Evolutionary conservation across 2,797 vertebrate species (phyloP), one percentile per base, ranked within the genome.

Genomic region (Tachyglossus aculeatus): DNA sequence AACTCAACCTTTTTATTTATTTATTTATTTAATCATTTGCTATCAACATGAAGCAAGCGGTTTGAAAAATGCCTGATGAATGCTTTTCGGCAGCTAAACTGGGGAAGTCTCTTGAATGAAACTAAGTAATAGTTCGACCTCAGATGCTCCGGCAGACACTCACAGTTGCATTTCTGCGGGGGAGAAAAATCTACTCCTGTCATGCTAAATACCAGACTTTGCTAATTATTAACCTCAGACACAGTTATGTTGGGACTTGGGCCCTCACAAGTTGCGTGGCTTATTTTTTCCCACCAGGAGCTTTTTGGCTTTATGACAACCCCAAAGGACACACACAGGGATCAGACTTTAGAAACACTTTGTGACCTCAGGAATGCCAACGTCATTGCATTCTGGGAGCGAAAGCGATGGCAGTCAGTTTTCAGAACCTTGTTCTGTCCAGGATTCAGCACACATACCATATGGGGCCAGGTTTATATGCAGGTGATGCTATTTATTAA

Each of bases 1-100:
- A 52, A 8, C 50, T 78, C 54, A 43, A 79, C 73, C 48, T 14
- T n/a, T n/a, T n/a, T n/a, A n/a, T n/a, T n/a, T n/a, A n/a, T n/a
- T n/a, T n/a, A n/a, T n/a, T n/a, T n/a, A n/a, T n/a, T 77, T 67
- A 59, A 79, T 0, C 0, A 57, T 78, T 84, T 77, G 59, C 66
- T 71, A 62, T 74, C 74, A 81, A 76, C 38, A 82, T 77, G 76
- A 88, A 86, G 58, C 55, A 81, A 85, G 76, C 54, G 73, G 78
- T 70, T 86, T 79, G 80, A 81, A 85, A 79, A 84, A 82, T 48
- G 50, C 67, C 80, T 83, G 76, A 78, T 57, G 74, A 88, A 83
- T 50, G 79, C 72, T 85, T 80, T 74, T 59, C 84, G 74, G 71
- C 59, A 62, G 64, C 62, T 75, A 41, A 80, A 80, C 51, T 34